These are phyloP conservation scores for Baronia brevicornis DNA, from an alignment of 2,888 invertebrate genomes.

Conservation along the genomic window DNA sequence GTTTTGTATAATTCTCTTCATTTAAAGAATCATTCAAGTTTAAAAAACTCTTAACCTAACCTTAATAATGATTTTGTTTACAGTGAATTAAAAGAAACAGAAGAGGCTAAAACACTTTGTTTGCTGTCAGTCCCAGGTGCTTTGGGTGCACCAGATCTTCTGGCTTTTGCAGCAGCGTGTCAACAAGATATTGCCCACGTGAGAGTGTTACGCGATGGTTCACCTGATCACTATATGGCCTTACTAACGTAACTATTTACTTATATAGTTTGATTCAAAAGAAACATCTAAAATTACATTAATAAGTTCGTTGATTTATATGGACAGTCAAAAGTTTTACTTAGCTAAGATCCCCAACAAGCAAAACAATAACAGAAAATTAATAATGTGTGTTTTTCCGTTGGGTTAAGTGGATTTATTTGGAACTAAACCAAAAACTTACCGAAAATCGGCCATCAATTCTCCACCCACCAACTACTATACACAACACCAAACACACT, in stretches of 20 bases:
- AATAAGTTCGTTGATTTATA: too few relatives aligned
- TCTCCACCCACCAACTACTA: too few relatives aligned
- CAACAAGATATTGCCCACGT: slow-evolving; percentile 93
- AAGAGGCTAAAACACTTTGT: slow-evolving; percentile 89
- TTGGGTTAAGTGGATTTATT: too few relatives aligned
- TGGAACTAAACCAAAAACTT: too few relatives aligned
- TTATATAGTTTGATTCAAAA: not conserved
- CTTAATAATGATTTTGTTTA: slow-evolving; percentile 11
- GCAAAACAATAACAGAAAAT: too few relatives aligned
- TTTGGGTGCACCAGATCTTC: slow-evolving; percentile 93
- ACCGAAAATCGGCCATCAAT: too few relatives aligned
- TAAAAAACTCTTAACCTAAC: not conserved
- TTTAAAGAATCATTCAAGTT: not conserved
- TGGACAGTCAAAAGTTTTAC: too few relatives aligned
- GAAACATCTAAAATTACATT: not conserved
- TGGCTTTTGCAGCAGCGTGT: slow-evolving; percentile 96
- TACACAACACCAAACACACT: too few relatives aligned
- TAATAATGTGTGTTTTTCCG: too few relatives aligned
- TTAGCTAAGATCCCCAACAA: too few relatives aligned
- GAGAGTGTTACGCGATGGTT: slow-evolving; percentile 91
- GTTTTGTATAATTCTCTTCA: slow-evolving; percentile 29
- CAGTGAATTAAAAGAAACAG: slow-evolving; percentile 84
- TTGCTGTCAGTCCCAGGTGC: slow-evolving; percentile 92
- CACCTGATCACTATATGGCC: slow-evolving; percentile 98
- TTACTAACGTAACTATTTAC: slow-evolving; percentile 83